Evolutionary conservation across 2,113 vertebrate species (phyloP).

Genomic region (Pimephales promelas): DNA sequence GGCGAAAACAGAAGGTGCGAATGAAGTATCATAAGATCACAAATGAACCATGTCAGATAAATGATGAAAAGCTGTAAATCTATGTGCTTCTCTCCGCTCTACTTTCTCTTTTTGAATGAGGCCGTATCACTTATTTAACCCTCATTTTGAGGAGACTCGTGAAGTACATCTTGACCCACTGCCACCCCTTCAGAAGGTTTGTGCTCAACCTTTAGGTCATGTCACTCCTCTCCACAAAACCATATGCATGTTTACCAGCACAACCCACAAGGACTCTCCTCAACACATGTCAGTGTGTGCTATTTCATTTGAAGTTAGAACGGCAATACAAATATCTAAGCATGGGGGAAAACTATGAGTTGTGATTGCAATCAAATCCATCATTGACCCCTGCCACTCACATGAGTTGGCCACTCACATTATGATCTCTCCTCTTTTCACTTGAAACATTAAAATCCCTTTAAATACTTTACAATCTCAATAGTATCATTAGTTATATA

Average conservation of each 20-base stretch:
- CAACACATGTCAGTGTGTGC: neutral
- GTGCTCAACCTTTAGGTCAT: neutral
- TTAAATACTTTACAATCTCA: too few relatives aligned
- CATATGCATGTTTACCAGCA: neutral
- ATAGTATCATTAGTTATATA: neutral
- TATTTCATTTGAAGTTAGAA: neutral
- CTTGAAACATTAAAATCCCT: neutral
- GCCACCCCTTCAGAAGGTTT: neutral
- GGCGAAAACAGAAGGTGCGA: slow-evolving; percentile 26
- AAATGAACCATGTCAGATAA: slow-evolving; percentile 44
- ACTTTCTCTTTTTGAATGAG: slow-evolving; percentile 4
- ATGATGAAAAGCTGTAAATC: slow-evolving; percentile 25
- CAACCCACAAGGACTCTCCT: neutral
- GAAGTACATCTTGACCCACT: slow-evolving; percentile 22
- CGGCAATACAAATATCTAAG: neutral
- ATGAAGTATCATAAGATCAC: slow-evolving; percentile 16
- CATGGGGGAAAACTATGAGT: neutral
- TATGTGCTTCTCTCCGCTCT: neutral
- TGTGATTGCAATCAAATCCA: slow-evolving; percentile 42
- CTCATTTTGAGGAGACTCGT: slow-evolving; percentile 8
- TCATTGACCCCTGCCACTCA: slow-evolving; percentile 12
- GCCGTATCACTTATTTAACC: neutral
- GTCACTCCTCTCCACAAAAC: neutral
- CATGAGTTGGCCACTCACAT: neutral
- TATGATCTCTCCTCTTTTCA: neutral